A percentile compares a stretch with the other conserved stretches of the same genome.
Conservation (phyloP, 2,797 vertebrate genomes). For the Apogon talboti region DNA sequence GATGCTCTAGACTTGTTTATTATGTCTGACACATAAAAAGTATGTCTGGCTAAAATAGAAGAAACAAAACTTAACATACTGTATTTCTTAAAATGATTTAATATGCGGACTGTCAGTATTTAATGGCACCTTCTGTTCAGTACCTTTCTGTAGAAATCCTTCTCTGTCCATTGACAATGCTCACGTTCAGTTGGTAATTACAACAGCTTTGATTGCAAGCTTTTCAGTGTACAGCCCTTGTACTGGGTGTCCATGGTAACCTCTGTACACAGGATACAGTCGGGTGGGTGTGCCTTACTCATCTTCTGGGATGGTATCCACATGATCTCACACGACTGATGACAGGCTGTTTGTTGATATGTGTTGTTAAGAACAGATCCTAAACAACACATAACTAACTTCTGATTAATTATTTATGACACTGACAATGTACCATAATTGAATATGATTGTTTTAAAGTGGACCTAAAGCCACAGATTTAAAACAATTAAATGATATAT, state of each 20-base stretch:
- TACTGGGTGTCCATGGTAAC: conserved; percentile 76
- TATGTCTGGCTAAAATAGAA: neutral
- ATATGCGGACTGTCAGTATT: conserved; percentile 1
- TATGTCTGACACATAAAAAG: neutral
- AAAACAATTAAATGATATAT: neutral
- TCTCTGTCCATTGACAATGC: conserved; percentile 26
- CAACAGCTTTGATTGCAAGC: conserved; percentile 59
- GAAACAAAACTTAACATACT: neutral
- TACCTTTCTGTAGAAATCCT: conserved; percentile 48
- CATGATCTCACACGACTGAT: conserved; percentile 61
- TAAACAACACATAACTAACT: conserved; percentile 21
- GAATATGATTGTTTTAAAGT: neutral
- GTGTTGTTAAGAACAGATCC: conserved; percentile 38
- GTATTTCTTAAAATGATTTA: neutral
- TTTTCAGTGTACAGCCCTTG: conserved; percentile 58
- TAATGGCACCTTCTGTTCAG: conserved; percentile 6
- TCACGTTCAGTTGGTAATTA: conserved; percentile 27
- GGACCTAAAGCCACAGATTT: neutral
- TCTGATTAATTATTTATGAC: conserved; percentile 11
- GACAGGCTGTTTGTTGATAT: conserved; percentile 46
- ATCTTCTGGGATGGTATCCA: conserved; percentile 63
- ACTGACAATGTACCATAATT: conserved; percentile 3
- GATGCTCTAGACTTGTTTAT: neutral
- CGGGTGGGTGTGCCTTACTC: conserved; percentile 56
- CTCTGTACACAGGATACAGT: conserved; percentile 64